Percentiles rank a stretch among this genome's conserved stretches.
Evolutionary conservation across 2,888 invertebrate species (phyloP).

Genomic region (Eulithis testata): DNA sequence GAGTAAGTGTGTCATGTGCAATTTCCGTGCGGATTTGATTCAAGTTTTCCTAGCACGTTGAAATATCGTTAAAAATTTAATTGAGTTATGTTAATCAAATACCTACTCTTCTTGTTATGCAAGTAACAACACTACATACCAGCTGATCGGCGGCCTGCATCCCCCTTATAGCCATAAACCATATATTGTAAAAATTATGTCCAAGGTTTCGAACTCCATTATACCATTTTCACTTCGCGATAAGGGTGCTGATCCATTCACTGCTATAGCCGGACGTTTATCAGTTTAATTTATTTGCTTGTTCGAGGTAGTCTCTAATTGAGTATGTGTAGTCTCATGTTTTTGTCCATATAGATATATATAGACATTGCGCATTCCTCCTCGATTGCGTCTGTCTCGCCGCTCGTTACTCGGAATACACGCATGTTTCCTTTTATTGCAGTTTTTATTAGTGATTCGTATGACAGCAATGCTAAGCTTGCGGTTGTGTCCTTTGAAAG

Average conservation of each 20-base stretch:
- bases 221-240: too few species aligned
- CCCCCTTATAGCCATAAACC: too few species aligned
- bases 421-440: conserved; percentile 40
- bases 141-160: too few species aligned
- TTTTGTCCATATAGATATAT: conserved; percentile 20
- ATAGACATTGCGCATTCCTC: conserved; percentile 52
- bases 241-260: not conserved
- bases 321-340: conserved; percentile 14
- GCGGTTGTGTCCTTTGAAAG: conserved; percentile 11
- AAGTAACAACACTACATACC: not conserved
- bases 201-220: too few species aligned
- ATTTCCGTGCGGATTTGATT: not conserved
- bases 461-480: conserved; percentile 27
- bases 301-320: conserved; percentile 15
- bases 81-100: too few species aligned
- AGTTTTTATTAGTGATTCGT: conserved; percentile 38
- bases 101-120: not conserved
- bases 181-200: too few species aligned
- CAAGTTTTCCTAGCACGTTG: not conserved
- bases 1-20: not conserved
- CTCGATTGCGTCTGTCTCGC: conserved; percentile 51
- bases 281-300: conserved; percentile 23
- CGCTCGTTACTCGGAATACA: conserved; percentile 44
- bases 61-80: too few species aligned
- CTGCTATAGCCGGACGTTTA: conserved; percentile 20